A percentile compares a stretch with the other conserved stretches of the same genome.
Conservation (phyloP, 2,113 vertebrate species). For the Delphinus delphis region DNA sequence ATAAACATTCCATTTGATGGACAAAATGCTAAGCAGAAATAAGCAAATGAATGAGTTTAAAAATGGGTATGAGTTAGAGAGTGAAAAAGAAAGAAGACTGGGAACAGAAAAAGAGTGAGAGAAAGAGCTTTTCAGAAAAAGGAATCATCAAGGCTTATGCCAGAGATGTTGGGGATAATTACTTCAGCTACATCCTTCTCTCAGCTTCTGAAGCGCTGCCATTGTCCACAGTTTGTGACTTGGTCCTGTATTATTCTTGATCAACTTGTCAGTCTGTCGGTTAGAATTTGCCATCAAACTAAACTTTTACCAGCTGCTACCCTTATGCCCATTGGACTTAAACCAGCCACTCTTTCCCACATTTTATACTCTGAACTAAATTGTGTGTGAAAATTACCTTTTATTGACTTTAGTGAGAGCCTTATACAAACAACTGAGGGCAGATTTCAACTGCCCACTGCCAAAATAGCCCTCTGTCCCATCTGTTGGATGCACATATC, state of each 20-base stretch:
- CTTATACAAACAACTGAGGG: conserved; percentile 68
- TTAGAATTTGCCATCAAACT: conserved; percentile 50
- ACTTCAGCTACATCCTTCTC: not conserved
- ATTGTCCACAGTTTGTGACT: not conserved
- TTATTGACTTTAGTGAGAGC: conserved; percentile 67
- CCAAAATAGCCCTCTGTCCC: conserved; percentile 66
- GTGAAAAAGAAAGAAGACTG: not conserved
- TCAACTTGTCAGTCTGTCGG: conserved; percentile 14
- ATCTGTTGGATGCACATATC: conserved; percentile 73
- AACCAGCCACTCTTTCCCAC: conserved; percentile 53
- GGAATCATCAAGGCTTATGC: not conserved
- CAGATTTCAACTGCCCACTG: conserved; percentile 63
- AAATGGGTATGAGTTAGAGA: not conserved
- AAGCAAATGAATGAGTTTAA: not conserved
- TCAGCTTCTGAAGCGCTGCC: not conserved
- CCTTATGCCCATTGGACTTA: conserved; percentile 61
- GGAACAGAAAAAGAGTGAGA: not conserved
- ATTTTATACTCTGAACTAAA: conserved; percentile 63
- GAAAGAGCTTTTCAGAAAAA: not conserved
- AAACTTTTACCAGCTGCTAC: conserved; percentile 65
- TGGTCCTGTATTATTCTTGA: not conserved
- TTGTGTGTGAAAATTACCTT: conserved; percentile 75
- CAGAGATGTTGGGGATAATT: not conserved
- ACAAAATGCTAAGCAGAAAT: not conserved
- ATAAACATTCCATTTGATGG: not conserved